Evolutionary conservation across 2,888 invertebrate genomes (phyloP), one percentile per base, ranked within the genome.

Genomic region (Drepanosiphum platanoidis): DNA sequence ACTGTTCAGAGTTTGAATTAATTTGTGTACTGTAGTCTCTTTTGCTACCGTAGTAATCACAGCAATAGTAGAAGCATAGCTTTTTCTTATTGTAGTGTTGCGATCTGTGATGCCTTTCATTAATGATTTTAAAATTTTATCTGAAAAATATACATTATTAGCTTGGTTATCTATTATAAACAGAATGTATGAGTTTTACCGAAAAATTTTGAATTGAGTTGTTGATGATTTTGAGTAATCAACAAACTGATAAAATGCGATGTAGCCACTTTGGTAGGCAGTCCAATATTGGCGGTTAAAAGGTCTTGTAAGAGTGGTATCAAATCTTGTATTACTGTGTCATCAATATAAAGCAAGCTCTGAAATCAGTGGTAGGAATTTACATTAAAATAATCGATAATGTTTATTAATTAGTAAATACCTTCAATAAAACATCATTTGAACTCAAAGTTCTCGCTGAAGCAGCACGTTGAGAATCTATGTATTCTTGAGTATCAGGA

Each of bases 21-120:
- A 94, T 93, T 93, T 94, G 87, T 93, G 93, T 58, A 94, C 90
- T 89, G 93, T 93, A 84, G 92, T 91, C 87, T 93, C 94, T 91
- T 97, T 97, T 58, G 96, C 96, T 86, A 93, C 92, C 27, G 94
- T 93, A 13, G 96, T 94, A 8, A 97, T 91, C 89, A 96, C 94
- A 0, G 97, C 97, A 87, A 97, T 92, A 30, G 96, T 94, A 84
- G 93, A 92, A 0, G 97, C 95, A 89, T 94, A 96, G 87, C 95
- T 94, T 90, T 95, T 96, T 88, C 96, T 92, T 0, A 97, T 93
- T 0, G 95, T 94, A 0, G 93, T 91, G 89, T 97, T 97, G 86
- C 96, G 92, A 90, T 98, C 97, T 74, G 94, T 93, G 30, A 97
- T 91, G 0, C 96, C 96, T 87, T 93, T 93, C 64, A 96, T 91